phyloP scores from a whole-genome alignment of 2,797 vertebrate species.

The Myotis vivesi region DNA sequence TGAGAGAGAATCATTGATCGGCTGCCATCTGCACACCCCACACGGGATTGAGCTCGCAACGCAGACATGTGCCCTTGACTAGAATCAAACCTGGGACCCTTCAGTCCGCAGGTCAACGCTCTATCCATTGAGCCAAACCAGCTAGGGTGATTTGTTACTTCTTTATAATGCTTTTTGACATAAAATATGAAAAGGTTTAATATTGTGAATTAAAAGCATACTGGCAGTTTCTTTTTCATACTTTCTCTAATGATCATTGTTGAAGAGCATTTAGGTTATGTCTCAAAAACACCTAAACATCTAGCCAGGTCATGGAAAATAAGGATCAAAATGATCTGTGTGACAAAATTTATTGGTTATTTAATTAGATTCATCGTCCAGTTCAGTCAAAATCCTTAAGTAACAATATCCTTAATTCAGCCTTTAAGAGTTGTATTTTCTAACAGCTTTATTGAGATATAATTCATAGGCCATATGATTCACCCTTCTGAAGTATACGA shows the following conservation, averaged over 20 bases:
- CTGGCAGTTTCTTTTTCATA: not conserved
- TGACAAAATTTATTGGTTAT: slow-evolving; percentile 29
- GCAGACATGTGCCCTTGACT: no score
- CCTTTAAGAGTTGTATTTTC: slow-evolving; percentile 53
- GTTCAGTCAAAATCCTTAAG: slow-evolving; percentile 36
- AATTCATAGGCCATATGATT: not conserved
- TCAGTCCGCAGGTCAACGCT: no score
- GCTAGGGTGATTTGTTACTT: not conserved
- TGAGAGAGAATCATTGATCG: no score
- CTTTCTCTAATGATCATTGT: not conserved
- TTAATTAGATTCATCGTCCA: slow-evolving; percentile 27
- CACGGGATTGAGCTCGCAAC: no score
- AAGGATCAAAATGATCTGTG: not conserved
- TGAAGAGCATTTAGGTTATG: not conserved
- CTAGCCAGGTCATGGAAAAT: not conserved
- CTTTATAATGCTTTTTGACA: slow-evolving; percentile 33
- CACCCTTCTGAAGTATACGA: not conserved
- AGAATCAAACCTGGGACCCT: no score
- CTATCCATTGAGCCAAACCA: no score
- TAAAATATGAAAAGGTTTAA: slow-evolving; percentile 31
- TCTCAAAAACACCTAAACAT: not conserved
- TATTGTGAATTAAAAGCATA: not conserved
- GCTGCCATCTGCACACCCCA: no score
- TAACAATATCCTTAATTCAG: slow-evolving; percentile 12
- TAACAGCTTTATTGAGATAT: not conserved